Conservation (phyloP, 2,113 vertebrate genomes). For the Chaetorhynchus papuensis region DNA sequence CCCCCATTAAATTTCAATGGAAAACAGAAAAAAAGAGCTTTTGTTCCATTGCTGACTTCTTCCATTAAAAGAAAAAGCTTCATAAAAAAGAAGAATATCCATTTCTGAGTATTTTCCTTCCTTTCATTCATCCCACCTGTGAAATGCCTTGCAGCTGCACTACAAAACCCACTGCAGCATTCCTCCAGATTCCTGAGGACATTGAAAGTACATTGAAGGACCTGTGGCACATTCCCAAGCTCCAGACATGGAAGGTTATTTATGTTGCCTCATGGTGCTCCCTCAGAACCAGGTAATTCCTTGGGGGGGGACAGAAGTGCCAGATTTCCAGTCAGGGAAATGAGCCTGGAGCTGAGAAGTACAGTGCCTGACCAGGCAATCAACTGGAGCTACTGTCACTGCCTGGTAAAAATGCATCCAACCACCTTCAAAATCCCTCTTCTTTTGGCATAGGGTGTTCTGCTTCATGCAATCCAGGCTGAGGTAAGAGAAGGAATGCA, state of each 20-base stretch:
- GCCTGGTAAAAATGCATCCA: neutral
- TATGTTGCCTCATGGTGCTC: fast-evolving
- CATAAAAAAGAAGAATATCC: neutral
- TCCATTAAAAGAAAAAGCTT: neutral
- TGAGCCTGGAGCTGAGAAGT: neutral
- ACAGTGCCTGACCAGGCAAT: neutral
- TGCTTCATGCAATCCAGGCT: neutral
- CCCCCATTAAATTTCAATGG: neutral
- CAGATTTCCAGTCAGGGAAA: neutral
- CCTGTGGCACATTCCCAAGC: neutral
- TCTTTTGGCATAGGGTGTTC: neutral
- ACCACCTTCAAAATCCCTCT: neutral
- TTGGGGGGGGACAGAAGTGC: neutral
- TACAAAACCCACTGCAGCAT: neutral
- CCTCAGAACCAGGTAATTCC: neutral
- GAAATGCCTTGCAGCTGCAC: neutral
- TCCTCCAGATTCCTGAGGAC: neutral
- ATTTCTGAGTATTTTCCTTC: neutral
- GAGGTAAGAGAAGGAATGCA: neutral
- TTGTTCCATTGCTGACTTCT: neutral
- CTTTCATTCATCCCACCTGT: neutral
- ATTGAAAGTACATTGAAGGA: neutral
- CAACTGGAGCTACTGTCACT: neutral
- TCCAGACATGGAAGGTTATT: neutral
- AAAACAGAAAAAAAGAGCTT: neutral